Conservation (phyloP, 2,888 invertebrate genomes). For the Tenodera sinensis region DNA sequence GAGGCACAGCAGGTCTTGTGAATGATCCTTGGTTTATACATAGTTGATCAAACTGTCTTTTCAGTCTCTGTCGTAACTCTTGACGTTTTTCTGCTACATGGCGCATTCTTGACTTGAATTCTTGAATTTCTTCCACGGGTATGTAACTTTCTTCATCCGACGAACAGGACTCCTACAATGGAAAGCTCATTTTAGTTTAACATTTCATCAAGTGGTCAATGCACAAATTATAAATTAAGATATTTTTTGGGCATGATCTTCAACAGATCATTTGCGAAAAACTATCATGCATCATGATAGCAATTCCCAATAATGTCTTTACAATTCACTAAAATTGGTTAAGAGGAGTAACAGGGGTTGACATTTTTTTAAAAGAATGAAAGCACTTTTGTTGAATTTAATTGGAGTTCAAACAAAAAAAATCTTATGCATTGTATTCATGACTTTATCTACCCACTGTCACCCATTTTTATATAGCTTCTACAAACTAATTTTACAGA, state of each 20-base stretch:
- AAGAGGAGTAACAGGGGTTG: too few species aligned
- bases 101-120: slow-evolving; percentile 76
- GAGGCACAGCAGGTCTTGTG: neutral
- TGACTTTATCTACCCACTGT: too few species aligned
- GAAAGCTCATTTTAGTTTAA: neutral
- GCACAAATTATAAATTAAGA: neutral
- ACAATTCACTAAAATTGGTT: too few species aligned
- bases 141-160: slow-evolving; percentile 71
- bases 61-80: slow-evolving; percentile 75
- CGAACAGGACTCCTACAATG: slow-evolving; percentile 68
- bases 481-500: too few species aligned
- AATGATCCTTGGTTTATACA: slow-evolving; percentile 45
- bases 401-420: too few species aligned
- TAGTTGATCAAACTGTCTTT: slow-evolving; percentile 77
- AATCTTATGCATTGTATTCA: too few species aligned
- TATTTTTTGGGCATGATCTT: neutral
- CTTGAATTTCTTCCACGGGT: slow-evolving; percentile 83
- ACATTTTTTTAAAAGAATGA: too few species aligned
- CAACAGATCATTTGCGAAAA: too few species aligned
- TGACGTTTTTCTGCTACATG: slow-evolving; percentile 76
- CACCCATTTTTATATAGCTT: too few species aligned
- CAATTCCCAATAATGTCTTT: too few species aligned
- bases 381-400: too few species aligned
- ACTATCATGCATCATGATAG: too few species aligned
- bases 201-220: neutral